Evolutionary conservation across 2,113 vertebrate genomes (phyloP).

Genomic region (Megalops atlanticus): DNA sequence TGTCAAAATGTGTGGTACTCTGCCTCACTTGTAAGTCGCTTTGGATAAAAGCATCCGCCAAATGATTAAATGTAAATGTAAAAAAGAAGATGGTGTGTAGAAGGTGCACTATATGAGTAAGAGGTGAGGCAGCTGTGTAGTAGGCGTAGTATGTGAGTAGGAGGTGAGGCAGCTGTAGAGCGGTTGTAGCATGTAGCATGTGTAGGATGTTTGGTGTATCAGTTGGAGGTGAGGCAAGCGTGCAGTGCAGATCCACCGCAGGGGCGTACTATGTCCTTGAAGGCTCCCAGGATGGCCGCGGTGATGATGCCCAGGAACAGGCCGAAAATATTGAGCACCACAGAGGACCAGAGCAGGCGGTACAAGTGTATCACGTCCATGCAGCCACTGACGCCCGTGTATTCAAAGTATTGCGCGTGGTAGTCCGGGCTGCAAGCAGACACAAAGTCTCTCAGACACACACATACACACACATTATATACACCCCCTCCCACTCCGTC

Average conservation of each 20-base stretch:
- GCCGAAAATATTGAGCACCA: slow-evolving; percentile 80
- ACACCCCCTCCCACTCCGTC: neutral
- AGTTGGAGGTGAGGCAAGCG: neutral
- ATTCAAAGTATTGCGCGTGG: slow-evolving; percentile 78
- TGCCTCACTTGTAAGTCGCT: too few species aligned
- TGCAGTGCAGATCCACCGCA: neutral
- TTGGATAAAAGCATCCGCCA: too few species aligned
- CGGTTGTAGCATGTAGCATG: too few species aligned
- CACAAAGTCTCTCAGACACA: neutral
- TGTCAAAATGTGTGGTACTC: too few species aligned
- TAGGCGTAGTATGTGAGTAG: too few species aligned
- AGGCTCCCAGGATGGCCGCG: slow-evolving; percentile 87
- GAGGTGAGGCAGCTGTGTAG: too few species aligned
- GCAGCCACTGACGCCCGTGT: slow-evolving; percentile 81
- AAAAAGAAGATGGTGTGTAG: too few species aligned
- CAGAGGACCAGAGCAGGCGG: slow-evolving; percentile 86
- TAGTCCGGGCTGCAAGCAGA: slow-evolving; percentile 69
- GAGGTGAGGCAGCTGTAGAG: too few species aligned
- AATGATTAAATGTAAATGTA: too few species aligned
- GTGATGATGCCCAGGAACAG: slow-evolving; percentile 86
- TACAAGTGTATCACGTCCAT: slow-evolving; percentile 86
- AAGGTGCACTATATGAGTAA: too few species aligned
- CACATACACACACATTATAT: neutral
- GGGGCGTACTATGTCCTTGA: slow-evolving; percentile 86
- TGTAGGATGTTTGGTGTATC: neutral